Evolutionary conservation across 2,888 invertebrate species (phyloP).

Genomic region (Sarcophaga caerulescens): DNA sequence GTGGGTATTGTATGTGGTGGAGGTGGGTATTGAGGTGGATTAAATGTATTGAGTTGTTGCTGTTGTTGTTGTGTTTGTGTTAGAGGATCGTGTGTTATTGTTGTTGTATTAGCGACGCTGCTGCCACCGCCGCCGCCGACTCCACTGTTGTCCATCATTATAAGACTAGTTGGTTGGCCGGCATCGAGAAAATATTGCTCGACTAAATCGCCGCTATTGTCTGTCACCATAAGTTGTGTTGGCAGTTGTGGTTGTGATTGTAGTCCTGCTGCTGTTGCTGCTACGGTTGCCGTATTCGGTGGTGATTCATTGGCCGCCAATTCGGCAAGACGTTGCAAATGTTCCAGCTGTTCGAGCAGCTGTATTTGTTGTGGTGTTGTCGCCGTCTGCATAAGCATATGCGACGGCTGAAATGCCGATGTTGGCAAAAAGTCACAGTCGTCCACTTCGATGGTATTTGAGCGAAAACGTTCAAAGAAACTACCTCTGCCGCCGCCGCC

Average conservation of each 20-base stretch:
- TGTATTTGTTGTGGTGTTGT: constrained; percentile 74
- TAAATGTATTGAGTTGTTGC: constrained; percentile 71
- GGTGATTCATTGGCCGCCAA: constrained; percentile 78
- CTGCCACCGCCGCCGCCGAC: constrained; percentile 39
- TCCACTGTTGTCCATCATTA: constrained; percentile 61
- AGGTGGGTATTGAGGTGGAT: constrained; percentile 72
- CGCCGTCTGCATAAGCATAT: constrained; percentile 61
- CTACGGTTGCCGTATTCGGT: constrained; percentile 72
- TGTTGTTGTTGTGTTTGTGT: constrained; percentile 69
- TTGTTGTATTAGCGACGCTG: constrained; percentile 33
- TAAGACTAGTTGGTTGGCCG: constrained; percentile 61
- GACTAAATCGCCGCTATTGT: constrained; percentile 76
- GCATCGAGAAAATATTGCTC: constrained; percentile 73
- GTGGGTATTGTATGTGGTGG: constrained; percentile 72
- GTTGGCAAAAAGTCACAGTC: constrained; percentile 77
- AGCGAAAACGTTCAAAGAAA: constrained; percentile 77
- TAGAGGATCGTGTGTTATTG: constrained; percentile 60
- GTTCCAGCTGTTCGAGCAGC: constrained; percentile 78
- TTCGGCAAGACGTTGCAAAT: constrained; percentile 77
- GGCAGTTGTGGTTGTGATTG: constrained; percentile 72
- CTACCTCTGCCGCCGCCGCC: constrained; percentile 69
- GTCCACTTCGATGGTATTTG: constrained; percentile 80
- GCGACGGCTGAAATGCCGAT: constrained; percentile 65
- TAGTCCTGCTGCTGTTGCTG: constrained; percentile 59
- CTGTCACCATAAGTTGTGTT: constrained; percentile 77